Base-by-base conservation (phyloP, 2,113 vertebrate species). In the Tympanuchus pallidicinctus region DNA sequence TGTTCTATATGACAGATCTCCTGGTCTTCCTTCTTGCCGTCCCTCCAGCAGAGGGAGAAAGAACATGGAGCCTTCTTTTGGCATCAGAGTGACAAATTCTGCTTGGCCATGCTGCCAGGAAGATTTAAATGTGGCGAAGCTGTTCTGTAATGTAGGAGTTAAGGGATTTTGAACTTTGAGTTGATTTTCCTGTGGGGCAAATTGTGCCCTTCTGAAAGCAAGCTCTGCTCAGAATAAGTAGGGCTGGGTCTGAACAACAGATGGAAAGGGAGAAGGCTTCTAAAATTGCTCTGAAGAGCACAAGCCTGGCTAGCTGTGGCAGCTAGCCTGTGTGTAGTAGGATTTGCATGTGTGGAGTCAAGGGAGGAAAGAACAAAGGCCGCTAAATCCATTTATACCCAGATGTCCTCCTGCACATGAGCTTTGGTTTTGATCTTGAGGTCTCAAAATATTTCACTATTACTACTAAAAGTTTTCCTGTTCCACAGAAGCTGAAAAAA, bases 241-340 rank as follows among this genome's bases (percentile, higher is more conserved):
- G 71, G 32, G 45, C 38, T 89, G 47, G 43, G 77, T 93, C 82
- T 7, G 2, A 81, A 52, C 77, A 90, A 61, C 71, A 94, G 82
- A 73, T 82, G 64, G 52, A 67, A 67, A 84, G 45, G 71, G 21
- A 83, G 67, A 81, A 88, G 40, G 24, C 57, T 78, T 74, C 57
- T 86, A 47, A 83, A 95, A 54, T 82, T 71, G 88, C 85, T 94
- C 61, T 34, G 40, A 72, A 64, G 34, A 78, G 64, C 34, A 43
- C 32, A 50, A 64, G 21, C 48, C 60, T 27, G 82, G 67, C 45
- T 87, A 18, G 11, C 4, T 77, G 32, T 63, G 30, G 38, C 57
- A 88, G 77, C 34, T 73, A 82, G 72, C 32, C 15, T 83, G 78
- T 64, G 57, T 45, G 64, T 79, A 88, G 71, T 77, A 57, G 69